Evolutionary conservation across 2,797 vertebrate species (phyloP).

Genomic region (Eulemur rubriventer): DNA sequence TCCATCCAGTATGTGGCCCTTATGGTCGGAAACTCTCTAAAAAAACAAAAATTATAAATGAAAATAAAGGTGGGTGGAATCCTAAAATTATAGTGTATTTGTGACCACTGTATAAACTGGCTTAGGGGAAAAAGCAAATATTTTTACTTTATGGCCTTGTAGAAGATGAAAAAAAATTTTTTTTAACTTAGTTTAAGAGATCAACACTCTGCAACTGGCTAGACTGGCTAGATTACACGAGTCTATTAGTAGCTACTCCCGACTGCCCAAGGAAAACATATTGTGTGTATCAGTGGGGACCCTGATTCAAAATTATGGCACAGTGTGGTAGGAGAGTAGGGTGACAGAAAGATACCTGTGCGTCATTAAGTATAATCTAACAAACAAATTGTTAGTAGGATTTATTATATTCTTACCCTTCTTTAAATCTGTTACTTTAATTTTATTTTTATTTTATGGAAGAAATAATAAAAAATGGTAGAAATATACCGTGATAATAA

Average conservation of each 20-base stretch:
- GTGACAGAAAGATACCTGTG: neutral
- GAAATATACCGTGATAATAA: neutral
- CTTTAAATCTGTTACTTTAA: neutral
- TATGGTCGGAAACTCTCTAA: neutral
- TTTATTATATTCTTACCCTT: neutral
- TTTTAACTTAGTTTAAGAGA: neutral
- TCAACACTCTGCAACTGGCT: neutral
- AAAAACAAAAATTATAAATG: slow-evolving; percentile 20
- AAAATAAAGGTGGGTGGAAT: slow-evolving; percentile 19
- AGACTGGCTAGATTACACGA: neutral
- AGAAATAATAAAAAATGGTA: neutral
- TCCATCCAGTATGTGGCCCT: neutral
- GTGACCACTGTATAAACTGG: neutral
- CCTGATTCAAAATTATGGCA: neutral
- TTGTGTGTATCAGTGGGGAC: accelerated
- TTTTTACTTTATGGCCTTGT: slow-evolving; percentile 46
- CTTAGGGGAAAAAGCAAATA: neutral
- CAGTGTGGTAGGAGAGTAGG: neutral
- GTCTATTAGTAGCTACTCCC: neutral
- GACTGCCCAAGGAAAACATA: neutral
- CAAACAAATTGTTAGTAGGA: neutral
- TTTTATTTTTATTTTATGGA: neutral
- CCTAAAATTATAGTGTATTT: slow-evolving; percentile 55
- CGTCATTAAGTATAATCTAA: neutral
- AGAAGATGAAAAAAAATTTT: neutral